A percentile compares a stretch with the other conserved stretches of the same genome.
Conservation (phyloP, 2,113 vertebrate genomes). For the Morphnarchus princeps region DNA sequence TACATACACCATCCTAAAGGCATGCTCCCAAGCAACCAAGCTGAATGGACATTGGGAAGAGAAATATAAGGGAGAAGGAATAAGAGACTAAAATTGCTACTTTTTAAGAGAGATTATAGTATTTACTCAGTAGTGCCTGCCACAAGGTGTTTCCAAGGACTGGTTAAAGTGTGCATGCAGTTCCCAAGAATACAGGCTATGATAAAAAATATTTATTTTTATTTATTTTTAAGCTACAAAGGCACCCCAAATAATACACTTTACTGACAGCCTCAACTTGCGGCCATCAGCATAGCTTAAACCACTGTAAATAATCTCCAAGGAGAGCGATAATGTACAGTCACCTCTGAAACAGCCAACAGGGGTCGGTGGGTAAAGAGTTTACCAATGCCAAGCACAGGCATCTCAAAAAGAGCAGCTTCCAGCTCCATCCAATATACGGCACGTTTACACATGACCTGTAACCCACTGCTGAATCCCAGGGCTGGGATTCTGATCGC, state of each 20-base stretch:
- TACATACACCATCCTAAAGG: neutral
- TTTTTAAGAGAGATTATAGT: neutral
- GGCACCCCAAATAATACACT: neutral
- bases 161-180: neutral
- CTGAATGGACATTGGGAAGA: neutral
- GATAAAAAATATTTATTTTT: neutral
- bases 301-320: conserved; percentile 6
- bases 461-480: neutral
- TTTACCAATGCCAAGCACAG: neutral
- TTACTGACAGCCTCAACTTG: neutral
- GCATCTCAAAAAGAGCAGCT: neutral
- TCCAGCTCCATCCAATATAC: neutral
- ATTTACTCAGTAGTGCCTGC: neutral
- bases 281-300: neutral
- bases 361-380: neutral
- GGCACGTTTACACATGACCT: neutral
- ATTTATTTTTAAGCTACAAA: neutral
- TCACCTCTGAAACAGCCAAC: neutral
- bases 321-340: neutral
- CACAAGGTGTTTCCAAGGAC: neutral
- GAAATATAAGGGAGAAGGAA: neutral
- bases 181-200: neutral
- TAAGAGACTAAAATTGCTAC: neutral
- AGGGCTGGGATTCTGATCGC: neutral
- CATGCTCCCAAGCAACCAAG: neutral